Percentiles rank a stretch among this genome's conserved stretches.
Evolutionary conservation across 2,888 invertebrate species (phyloP).

Genomic region (Drosophila acutilabella): DNA sequence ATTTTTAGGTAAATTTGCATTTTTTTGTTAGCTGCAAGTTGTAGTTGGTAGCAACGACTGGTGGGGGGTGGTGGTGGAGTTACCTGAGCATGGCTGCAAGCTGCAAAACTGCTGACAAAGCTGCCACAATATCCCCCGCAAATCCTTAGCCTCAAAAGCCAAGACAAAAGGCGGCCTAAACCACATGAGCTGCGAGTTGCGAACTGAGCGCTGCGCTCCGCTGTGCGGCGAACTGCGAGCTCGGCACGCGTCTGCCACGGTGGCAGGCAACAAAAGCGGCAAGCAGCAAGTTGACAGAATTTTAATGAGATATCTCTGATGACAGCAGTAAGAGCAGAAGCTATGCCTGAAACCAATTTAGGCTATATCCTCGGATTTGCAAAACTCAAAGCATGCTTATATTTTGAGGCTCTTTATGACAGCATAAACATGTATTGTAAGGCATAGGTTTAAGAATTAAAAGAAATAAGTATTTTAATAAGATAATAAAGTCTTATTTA

Average conservation of each 20-base stretch:
- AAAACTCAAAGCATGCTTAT: not conserved
- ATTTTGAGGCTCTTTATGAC: conserved; percentile 1
- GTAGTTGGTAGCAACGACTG: not conserved
- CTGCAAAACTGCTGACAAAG: conserved; percentile 66
- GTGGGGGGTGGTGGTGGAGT: not conserved
- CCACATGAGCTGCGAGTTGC: conserved; percentile 18
- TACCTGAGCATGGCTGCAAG: conserved; percentile 54
- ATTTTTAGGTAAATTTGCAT: conserved; percentile 70
- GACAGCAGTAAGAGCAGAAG: conserved; percentile 36
- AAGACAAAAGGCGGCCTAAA: conserved; percentile 39
- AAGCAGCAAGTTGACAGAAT: conserved; percentile 60
- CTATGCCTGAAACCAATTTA: conserved; percentile 46
- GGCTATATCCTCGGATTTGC: conserved; percentile 7
- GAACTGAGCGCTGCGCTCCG: not conserved
- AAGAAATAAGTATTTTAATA: too few relatives aligned
- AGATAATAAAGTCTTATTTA: too few relatives aligned
- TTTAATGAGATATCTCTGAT: conserved; percentile 72
- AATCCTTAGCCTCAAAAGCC: conserved; percentile 3
- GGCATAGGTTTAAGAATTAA: too few relatives aligned
- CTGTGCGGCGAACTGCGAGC: conserved; percentile 2
- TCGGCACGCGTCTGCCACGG: conserved; percentile 36
- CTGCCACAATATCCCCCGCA: conserved; percentile 32
- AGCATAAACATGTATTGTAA: too few relatives aligned
- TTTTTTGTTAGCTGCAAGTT: conserved; percentile 39
- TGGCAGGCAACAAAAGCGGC: conserved; percentile 44